These are phyloP conservation scores for Desoria tigrina DNA, from an alignment of 2,888 invertebrate genomes.

Conservation along the genomic window DNA sequence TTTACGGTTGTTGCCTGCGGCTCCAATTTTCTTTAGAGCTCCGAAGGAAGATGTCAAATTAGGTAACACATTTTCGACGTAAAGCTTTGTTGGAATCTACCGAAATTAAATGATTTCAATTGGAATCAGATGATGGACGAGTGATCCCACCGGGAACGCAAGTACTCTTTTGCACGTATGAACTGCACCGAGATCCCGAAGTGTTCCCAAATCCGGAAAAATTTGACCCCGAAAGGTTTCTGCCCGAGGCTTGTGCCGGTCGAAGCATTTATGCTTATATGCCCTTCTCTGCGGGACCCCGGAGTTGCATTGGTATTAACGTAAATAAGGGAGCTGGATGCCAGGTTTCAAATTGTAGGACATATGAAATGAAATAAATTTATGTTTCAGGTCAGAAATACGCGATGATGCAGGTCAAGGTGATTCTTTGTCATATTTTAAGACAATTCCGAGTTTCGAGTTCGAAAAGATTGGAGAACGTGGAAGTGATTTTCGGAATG, in stretches of 20 bases:
- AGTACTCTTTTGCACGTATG: neutral
- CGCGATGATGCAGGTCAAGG: conserved; percentile 19
- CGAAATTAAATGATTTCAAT: neutral
- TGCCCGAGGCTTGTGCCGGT: conserved; percentile 57
- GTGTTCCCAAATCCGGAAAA: conserved; percentile 60
- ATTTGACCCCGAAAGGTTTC: conserved; percentile 61
- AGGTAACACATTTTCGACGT: neutral
- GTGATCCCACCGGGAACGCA: conserved; percentile 9
- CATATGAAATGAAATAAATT: no score
- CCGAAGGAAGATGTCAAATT: no score
- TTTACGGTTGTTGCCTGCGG: no score
- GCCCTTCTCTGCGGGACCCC: conserved; percentile 57
- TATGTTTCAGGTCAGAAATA: conserved; percentile 17
- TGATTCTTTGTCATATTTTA: conserved; percentile 5
- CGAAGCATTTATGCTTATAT: conserved; percentile 58
- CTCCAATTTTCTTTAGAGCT: no score
- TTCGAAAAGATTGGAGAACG: neutral
- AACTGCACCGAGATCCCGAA: conserved; percentile 58
- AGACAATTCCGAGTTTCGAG: neutral
- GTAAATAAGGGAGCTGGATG: neutral
- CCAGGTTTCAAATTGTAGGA: neutral
- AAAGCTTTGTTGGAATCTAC: neutral
- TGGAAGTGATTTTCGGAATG: conserved; percentile 1
- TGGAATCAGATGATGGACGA: conserved; percentile 9
- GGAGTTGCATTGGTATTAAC: conserved; percentile 38